Conservation (phyloP, 2,797 vertebrate genomes). For the Cossypha heuglini region DNA sequence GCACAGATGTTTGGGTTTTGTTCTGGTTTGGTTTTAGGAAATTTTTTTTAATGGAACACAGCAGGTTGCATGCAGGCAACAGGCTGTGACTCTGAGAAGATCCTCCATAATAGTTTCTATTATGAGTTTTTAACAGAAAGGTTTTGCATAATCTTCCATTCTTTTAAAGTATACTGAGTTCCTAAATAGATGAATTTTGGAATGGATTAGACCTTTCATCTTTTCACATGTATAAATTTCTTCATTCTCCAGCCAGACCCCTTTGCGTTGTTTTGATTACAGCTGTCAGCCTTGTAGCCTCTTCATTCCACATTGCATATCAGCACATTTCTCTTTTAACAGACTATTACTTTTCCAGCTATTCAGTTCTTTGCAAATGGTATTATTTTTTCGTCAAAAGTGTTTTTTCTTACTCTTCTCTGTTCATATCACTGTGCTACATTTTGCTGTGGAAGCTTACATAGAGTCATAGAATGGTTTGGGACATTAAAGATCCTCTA, state of each 20-base stretch:
- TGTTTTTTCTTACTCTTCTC: neutral
- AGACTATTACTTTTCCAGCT: neutral
- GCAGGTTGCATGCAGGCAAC: neutral
- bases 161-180: neutral
- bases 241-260: neutral
- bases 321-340: neutral
- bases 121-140: neutral
- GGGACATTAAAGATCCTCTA: neutral
- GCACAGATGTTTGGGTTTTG: neutral
- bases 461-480: accelerated
- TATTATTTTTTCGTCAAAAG: neutral
- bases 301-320: neutral
- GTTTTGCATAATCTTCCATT: neutral
- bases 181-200: neutral
- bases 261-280: neutral
- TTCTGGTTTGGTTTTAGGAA: neutral
- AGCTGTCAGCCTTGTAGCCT: neutral
- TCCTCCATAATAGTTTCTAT: neutral
- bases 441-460: neutral
- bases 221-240: neutral
- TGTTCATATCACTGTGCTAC: neutral
- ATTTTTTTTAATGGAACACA: neutral
- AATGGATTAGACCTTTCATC: neutral
- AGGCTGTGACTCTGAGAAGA: neutral
- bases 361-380: neutral